Percentiles rank a stretch among this genome's conserved stretches.
Evolutionary conservation across 1,140 invertebrate species (phyloP).

Genomic region (Mercenaria mercenaria): DNA sequence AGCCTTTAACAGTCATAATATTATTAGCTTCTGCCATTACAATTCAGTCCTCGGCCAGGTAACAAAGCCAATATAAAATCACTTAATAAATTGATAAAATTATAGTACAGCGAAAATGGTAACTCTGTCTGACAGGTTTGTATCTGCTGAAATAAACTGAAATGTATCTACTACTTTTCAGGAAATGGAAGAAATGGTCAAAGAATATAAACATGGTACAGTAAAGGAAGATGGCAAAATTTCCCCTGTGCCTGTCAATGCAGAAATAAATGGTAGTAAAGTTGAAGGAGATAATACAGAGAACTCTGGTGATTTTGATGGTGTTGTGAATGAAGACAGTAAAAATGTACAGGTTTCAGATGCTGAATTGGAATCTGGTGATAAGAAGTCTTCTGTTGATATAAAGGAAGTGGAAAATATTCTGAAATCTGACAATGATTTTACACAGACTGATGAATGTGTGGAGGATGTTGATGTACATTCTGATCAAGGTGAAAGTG

Average conservation of each 20-base stretch:
- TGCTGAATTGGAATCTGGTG: not conserved
- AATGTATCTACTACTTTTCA: not conserved
- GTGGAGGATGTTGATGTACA: not conserved
- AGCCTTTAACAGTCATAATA: too few relatives aligned
- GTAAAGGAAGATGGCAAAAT: not conserved
- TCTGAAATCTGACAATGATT: not conserved
- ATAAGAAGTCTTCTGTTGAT: not conserved
- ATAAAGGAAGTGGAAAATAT: not conserved
- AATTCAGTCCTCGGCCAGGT: too few relatives aligned
- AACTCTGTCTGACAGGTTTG: too few relatives aligned
- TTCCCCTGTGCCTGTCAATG: not conserved
- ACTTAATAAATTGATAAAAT: too few relatives aligned
- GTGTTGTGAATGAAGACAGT: not conserved
- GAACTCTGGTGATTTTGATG: not conserved
- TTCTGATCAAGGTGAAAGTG: not conserved
- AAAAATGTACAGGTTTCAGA: not conserved
- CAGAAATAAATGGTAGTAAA: not conserved
- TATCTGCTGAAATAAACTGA: too few relatives aligned
- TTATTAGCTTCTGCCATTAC: too few relatives aligned
- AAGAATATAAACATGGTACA: not conserved
- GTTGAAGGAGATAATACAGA: not conserved
- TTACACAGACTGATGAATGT: not conserved
- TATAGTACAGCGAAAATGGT: too few relatives aligned
- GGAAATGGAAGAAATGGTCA: constrained; percentile 4
- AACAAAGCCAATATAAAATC: too few relatives aligned